Conservation (phyloP, 1,140 invertebrate genomes). For the Macrosteles quadrilineatus region DNA sequence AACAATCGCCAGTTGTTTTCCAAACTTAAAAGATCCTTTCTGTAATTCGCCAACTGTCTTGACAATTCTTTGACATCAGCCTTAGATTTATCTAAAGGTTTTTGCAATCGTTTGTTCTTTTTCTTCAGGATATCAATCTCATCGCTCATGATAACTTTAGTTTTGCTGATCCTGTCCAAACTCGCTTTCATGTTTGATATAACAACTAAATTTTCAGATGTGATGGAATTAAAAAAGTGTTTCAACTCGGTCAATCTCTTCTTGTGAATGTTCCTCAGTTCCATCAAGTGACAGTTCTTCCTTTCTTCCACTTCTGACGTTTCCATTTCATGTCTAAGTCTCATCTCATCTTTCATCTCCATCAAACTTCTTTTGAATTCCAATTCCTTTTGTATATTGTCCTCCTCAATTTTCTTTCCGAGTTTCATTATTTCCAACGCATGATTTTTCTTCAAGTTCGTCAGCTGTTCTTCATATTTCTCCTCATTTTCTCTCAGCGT, state of each 20-base stretch:
- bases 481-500: not conserved
- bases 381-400: not conserved
- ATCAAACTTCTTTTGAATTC: not conserved
- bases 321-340: constrained; percentile 5
- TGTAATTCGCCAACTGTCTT: not conserved
- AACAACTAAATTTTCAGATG: not conserved
- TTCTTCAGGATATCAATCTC: not conserved
- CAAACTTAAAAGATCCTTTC: constrained; percentile 15
- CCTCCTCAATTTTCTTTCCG: not conserved
- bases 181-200: not conserved
- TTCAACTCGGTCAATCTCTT: not conserved
- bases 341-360: not conserved
- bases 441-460: not conserved
- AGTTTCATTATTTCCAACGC: not conserved
- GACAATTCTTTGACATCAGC: not conserved
- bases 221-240: not conserved
- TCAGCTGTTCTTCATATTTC: not conserved
- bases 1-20: constrained; percentile 8
- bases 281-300: not conserved
- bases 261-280: constrained; percentile 2
- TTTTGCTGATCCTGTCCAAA: not conserved
- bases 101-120: not conserved
- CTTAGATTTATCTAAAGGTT: constrained; percentile 2
- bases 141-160: not conserved
- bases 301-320: constrained; percentile 15